Conservation (phyloP, 1,140 invertebrate species). For the Neuroterus valhalla region DNA sequence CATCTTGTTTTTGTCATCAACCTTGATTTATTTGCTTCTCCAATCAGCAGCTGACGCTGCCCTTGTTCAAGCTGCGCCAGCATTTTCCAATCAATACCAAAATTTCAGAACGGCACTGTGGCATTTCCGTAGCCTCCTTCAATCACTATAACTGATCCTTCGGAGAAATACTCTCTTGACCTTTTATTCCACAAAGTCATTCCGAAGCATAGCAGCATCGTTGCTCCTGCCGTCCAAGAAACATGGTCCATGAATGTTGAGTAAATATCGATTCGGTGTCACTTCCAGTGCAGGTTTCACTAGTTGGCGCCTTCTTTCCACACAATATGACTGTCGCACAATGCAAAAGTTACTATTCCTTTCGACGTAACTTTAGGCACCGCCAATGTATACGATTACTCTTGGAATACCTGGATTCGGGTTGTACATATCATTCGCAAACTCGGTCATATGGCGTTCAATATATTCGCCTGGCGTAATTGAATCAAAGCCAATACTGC, state of each 20-base stretch:
- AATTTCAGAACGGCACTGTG: background rate
- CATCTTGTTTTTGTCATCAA: no score
- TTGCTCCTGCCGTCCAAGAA: no score
- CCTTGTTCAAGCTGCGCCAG: background rate
- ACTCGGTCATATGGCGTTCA: no score
- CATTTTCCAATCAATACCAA: no score
- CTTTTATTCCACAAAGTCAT: slow-evolving; percentile 26
- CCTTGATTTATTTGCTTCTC: slow-evolving; percentile 30
- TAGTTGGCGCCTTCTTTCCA: slow-evolving; percentile 10
- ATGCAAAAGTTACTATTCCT: slow-evolving; percentile 13
- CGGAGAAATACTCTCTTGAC: slow-evolving; percentile 12
- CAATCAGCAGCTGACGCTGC: slow-evolving; percentile 8
- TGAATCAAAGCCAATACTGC: no score
- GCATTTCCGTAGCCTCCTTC: no score
- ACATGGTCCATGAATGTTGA: no score
- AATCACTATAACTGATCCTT: slow-evolving; percentile 28
- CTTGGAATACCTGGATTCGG: slow-evolving; percentile 5
- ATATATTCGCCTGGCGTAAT: no score
- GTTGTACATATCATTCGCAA: slow-evolving; percentile 26
- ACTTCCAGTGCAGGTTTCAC: slow-evolving; percentile 1
- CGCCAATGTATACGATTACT: no score
- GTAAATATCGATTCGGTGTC: background rate
- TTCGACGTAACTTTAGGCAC: background rate
- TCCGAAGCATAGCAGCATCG: no score
- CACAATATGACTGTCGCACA: background rate